Evolutionary conservation across 2,888 invertebrate species (phyloP).

Genomic region (Rosalia funebris): DNA sequence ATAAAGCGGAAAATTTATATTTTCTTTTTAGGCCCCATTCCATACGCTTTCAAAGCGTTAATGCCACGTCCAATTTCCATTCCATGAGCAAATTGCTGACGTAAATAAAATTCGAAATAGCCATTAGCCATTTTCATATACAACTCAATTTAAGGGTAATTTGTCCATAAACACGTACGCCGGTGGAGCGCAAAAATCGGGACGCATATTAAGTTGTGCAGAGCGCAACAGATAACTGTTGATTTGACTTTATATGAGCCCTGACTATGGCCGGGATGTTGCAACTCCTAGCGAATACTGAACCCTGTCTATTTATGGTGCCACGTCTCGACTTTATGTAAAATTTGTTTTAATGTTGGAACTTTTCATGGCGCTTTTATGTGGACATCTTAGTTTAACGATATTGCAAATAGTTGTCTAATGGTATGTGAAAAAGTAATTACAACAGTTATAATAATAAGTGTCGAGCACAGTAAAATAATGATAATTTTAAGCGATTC

Average conservation of each 20-base stretch:
- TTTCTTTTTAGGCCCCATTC: not conserved
- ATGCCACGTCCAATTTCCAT: conserved; percentile 2
- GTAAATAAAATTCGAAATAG: conserved; percentile 19
- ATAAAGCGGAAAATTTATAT: not conserved
- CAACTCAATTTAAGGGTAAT: conserved; percentile 25
- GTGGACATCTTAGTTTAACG: too few species aligned
- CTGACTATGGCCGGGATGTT: too few species aligned
- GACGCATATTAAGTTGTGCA: conserved; percentile 8
- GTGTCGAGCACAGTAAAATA: too few species aligned
- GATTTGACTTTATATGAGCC: conserved; percentile 20
- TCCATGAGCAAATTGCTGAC: conserved; percentile 8
- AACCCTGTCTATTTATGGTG: too few species aligned
- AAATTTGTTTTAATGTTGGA: too few species aligned
- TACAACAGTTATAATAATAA: too few species aligned
- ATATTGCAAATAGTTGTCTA: too few species aligned
- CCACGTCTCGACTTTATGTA: too few species aligned
- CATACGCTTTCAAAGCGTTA: not conserved
- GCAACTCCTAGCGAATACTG: too few species aligned
- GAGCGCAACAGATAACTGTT: conserved; percentile 25
- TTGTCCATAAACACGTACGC: conserved; percentile 8
- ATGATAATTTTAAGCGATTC: too few species aligned
- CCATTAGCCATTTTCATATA: conserved; percentile 24
- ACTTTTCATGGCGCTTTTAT: too few species aligned
- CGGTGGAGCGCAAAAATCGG: conserved; percentile 5
- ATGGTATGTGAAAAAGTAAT: too few species aligned